phyloP scores from a whole-genome alignment of 2,888 invertebrate species.

The Trichopoda pennipes region DNA sequence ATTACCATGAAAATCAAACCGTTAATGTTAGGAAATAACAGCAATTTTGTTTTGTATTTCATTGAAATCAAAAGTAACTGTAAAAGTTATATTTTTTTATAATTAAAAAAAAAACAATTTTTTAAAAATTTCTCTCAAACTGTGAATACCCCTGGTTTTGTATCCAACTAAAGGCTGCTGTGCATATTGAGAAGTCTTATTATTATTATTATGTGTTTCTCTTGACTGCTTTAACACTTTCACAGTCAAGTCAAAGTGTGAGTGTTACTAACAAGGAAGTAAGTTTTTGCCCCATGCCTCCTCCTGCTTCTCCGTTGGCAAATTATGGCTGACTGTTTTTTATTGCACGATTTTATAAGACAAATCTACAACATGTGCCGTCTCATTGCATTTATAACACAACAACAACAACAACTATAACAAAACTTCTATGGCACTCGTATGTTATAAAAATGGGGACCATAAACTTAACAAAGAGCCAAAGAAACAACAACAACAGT shows the following conservation, averaged over 20 bases:
- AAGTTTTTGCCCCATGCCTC: conserved; percentile 7
- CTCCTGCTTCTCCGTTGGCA: background rate
- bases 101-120: background rate
- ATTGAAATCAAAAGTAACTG: too few species aligned
- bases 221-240: conserved; percentile 55
- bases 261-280: conserved; percentile 65
- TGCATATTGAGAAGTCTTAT: conserved; percentile 13
- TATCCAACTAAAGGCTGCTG: background rate
- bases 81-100: background rate
- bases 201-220: conserved; percentile 12
- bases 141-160: background rate
- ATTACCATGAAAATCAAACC: too few species aligned
- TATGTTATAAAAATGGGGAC: conserved; percentile 41
- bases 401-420: background rate
- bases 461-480: conserved; percentile 32
- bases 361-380: conserved; percentile 40
- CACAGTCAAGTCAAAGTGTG: conserved; percentile 66
- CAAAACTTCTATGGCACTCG: conserved; percentile 16
- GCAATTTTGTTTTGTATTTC: too few species aligned
- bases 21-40: too few species aligned
- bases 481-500: background rate
- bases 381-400: conserved; percentile 13
- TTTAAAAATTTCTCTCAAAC: background rate
- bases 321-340: background rate
- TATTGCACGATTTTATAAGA: background rate